Conservation (phyloP, 2,888 invertebrate genomes). For the Hypomecis punctinalis region DNA sequence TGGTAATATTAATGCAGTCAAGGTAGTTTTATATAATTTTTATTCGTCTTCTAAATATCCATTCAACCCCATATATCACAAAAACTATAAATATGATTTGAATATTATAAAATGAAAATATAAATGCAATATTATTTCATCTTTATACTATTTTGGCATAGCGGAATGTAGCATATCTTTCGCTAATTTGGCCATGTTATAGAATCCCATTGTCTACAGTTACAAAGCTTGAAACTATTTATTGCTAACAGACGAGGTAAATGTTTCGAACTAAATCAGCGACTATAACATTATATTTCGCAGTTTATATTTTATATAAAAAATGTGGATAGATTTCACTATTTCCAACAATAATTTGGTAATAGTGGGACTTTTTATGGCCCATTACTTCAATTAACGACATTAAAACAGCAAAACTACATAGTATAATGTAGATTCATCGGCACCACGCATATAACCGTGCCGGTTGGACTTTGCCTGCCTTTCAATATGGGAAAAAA, state of each 20-base stretch:
- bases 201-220: constrained; percentile 3
- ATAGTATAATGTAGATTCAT: no score
- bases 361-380: no score
- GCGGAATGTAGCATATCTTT: constrained; percentile 75
- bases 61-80: constrained; percentile 15
- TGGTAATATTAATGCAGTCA: constrained; percentile 3
- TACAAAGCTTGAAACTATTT: background rate
- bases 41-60: background rate
- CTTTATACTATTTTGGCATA: constrained; percentile 76
- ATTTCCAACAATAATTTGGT: no score
- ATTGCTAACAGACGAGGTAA: background rate
- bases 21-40: background rate
- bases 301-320: background rate
- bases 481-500: no score
- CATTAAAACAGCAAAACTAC: no score
- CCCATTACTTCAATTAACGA: no score
- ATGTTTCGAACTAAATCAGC: background rate
- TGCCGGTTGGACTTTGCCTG: no score
- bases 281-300: background rate
- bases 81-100: constrained; percentile 15
- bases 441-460: no score
- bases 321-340: background rate
- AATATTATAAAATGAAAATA: constrained; percentile 48
- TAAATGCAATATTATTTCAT: constrained; percentile 62
- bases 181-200: constrained; percentile 61